Evolutionary conservation across 2,113 vertebrate genomes (phyloP), one percentile per base, ranked within the genome.

Genomic region (Charina bottae): DNA sequence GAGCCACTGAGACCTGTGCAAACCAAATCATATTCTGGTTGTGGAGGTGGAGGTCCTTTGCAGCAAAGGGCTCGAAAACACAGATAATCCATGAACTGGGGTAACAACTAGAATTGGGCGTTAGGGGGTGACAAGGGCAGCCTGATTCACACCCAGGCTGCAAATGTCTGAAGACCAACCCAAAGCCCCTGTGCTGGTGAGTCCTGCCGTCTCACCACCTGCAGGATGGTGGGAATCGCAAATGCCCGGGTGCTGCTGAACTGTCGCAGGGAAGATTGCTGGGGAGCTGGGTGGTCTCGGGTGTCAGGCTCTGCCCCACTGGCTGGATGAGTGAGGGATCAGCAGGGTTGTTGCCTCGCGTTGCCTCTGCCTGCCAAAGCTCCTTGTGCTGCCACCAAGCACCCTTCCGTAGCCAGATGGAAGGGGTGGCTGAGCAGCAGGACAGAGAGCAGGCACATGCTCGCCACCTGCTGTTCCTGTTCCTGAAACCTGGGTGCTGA

Each of bases 21-120:
- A 94, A 99, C 99, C 96, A 99, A 98, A 93, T 99, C 99, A 96
- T 99, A 99, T 92, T 99, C 99, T 19, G 99, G 98, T 96, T 99
- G 97, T 1, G 98, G 98, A 4, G 99, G 98, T 0, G 99, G 99
- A 0, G 99, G 98, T 96, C 98, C 99, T 97, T 99, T 99, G 98
- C 99, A 99, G 98, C 99, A 99, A 97, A 99, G 97, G 55, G 98
- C 98, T 98, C 99, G 97, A 95, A 99, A 99, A 99, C 99, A 99
- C 99, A 93, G 93, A 89, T 93, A 93, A 93, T 93, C 93, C 93
- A 93, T 93, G 90, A 89, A 93, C 90, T 46, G 84, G 87, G 78
- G 3, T 58, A 26, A 26, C 84, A 24, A 62, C 58, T 42, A 59
- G 87, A 83, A 84, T 54, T 62, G 88, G 72, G 72, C 6, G 72